These are phyloP conservation scores for Antennarius striatus DNA, from an alignment of 2,113 vertebrate genomes.

Conservation along the genomic window DNA sequence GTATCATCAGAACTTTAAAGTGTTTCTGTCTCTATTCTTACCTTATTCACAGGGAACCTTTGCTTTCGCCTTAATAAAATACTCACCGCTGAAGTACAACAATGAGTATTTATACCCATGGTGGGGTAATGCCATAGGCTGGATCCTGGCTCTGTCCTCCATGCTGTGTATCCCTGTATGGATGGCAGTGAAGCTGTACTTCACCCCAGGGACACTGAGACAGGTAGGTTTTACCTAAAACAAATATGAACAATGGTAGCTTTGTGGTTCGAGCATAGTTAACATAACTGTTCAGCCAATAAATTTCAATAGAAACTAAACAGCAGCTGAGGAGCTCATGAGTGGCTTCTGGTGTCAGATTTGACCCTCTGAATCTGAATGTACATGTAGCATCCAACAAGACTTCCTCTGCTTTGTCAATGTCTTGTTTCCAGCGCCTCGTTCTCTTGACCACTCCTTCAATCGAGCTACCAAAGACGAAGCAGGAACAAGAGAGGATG, in stretches of 20 bases:
- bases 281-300: no score
- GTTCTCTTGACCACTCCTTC: conserved; percentile 71
- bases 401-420: background rate
- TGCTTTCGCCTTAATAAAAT: conserved; percentile 93
- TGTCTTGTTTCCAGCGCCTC: conserved; percentile 63
- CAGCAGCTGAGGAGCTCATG: no score
- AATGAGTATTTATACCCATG: conserved; percentile 93
- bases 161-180: conserved; percentile 92
- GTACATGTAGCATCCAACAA: no score
- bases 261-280: no score
- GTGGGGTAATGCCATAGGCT: conserved; percentile 93
- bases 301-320: no score
- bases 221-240: conserved; percentile 76
- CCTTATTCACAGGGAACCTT: conserved; percentile 85
- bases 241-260: no score
- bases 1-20: background rate
- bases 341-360: no score
- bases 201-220: conserved; percentile 86
- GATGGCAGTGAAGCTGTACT: conserved; percentile 82
- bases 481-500: conserved; percentile 70
- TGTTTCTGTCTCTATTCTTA: conserved; percentile 10
- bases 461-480: conserved; percentile 72
- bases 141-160: conserved; percentile 92
- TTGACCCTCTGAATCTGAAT: no score
- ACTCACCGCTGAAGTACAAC: conserved; percentile 93